Conservation (phyloP, 2,888 invertebrate species). For the Melieria picta region DNA sequence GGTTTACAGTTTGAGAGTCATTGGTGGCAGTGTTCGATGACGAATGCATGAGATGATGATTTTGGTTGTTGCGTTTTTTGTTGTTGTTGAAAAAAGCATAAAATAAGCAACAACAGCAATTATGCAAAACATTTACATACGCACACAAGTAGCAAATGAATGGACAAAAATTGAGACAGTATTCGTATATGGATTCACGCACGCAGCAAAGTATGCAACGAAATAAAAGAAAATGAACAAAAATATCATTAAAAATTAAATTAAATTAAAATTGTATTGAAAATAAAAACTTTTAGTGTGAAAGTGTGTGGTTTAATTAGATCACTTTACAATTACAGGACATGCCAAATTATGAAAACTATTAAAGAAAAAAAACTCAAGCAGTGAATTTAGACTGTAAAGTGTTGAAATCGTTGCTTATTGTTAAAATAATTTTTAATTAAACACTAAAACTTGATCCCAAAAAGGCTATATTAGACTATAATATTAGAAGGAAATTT, state of each 20-base stretch:
- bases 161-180: slow-evolving; percentile 15
- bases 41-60: slow-evolving; percentile 35
- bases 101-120: slow-evolving; percentile 44
- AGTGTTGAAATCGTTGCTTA: no score
- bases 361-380: background rate
- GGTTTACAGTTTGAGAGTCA: slow-evolving; percentile 22
- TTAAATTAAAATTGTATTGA: slow-evolving; percentile 9
- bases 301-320: background rate
- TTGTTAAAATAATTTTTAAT: no score
- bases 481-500: no score
- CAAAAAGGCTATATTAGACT: no score
- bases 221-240: slow-evolving; percentile 30
- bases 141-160: slow-evolving; percentile 42
- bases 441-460: no score
- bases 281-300: slow-evolving; percentile 20
- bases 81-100: slow-evolving; percentile 47
- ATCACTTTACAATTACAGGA: background rate
- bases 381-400: background rate
- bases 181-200: slow-evolving; percentile 12
- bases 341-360: background rate
- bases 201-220: slow-evolving; percentile 37
- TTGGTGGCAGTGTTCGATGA: slow-evolving; percentile 28
- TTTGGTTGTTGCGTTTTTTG: slow-evolving; percentile 17
- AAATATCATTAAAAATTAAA: slow-evolving; percentile 23
- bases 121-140: slow-evolving; percentile 42